Conservation (phyloP, 2,113 vertebrate species). For the Mustela lutreola region DNA sequence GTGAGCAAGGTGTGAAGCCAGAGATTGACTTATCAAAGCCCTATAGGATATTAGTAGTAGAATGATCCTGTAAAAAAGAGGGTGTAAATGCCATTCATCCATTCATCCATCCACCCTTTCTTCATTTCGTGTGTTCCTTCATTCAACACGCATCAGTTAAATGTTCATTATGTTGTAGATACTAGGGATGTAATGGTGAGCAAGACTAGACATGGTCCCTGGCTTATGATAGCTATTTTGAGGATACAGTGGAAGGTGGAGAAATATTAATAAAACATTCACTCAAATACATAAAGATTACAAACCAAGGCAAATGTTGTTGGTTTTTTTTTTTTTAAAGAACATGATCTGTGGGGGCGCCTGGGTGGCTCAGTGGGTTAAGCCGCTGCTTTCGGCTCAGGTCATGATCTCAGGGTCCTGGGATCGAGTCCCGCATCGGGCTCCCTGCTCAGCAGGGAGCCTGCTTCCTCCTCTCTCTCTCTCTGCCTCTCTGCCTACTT, state of each 20-base stretch:
- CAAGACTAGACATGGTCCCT: neutral
- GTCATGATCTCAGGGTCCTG: too few relatives aligned
- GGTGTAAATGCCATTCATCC: neutral
- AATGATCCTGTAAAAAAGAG: neutral
- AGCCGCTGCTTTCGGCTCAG: too few relatives aligned
- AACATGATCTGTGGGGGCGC: too few relatives aligned
- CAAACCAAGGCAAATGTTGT: neutral
- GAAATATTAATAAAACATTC: neutral
- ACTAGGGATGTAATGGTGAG: neutral
- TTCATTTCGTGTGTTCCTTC: neutral
- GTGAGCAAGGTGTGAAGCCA: neutral
- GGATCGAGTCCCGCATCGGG: too few relatives aligned
- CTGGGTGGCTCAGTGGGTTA: too few relatives aligned
- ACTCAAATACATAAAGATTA: neutral
- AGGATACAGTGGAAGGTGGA: neutral
- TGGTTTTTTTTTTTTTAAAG: neutral
- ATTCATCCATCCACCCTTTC: neutral
- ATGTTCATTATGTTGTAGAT: neutral
- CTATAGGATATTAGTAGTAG: neutral
- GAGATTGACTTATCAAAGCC: neutral
- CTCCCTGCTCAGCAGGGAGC: too few relatives aligned
- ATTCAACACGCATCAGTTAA: constrained; percentile 10
- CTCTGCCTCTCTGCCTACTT: too few relatives aligned
- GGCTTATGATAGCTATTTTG: neutral
- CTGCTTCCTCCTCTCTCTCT: too few relatives aligned